Conservation (phyloP, 37 sponge, comb jelly and placozoan species). For the Cliona cf. orientalis region DNA sequence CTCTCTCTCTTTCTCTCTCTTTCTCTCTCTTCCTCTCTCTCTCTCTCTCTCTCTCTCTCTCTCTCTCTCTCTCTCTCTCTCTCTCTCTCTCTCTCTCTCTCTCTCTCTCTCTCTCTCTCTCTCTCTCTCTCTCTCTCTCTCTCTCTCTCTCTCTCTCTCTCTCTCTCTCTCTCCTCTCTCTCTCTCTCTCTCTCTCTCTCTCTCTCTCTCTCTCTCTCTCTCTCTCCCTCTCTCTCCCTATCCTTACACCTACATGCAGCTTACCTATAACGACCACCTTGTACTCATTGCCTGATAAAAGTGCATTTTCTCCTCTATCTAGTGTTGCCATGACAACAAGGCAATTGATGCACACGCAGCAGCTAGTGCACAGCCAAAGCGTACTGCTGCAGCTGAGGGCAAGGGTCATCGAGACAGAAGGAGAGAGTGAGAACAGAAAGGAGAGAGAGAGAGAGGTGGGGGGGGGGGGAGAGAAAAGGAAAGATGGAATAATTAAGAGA, state of each 20-base stretch:
- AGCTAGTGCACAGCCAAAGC: no score
- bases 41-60: background rate
- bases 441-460: no score
- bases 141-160: background rate
- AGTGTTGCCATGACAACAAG: no score
- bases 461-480: no score
- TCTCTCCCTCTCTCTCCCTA: constrained; percentile 14
- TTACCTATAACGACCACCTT: no score
- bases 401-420: no score
- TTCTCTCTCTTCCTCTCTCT: background rate
- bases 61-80: background rate
- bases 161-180: background rate
- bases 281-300: no score
- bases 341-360: no score
- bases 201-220: background rate
- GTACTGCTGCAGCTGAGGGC: no score
- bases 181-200: background rate
- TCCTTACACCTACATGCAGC: background rate
- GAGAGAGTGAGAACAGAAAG: no score
- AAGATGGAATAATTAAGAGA: no score
- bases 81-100: background rate
- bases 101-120: background rate
- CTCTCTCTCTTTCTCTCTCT: background rate
- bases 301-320: no score
- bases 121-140: background rate